phyloP scores from a whole-genome alignment of 2,113 vertebrate species.

The Sialia sialis region DNA sequence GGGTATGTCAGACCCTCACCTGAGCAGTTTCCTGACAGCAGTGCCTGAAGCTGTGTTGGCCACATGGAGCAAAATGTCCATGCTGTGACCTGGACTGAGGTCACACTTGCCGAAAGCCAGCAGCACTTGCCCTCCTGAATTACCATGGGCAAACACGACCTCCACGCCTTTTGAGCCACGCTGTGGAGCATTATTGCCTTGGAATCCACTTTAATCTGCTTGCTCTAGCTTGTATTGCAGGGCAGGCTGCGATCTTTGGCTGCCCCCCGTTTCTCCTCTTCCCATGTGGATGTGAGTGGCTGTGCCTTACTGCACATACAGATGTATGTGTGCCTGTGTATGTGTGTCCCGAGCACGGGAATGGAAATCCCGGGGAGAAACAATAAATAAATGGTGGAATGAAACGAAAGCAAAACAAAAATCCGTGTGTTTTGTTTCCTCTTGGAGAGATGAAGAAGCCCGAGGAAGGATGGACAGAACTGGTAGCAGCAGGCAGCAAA shows the following conservation, averaged over 20 bases:
- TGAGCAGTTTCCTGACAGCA: background rate
- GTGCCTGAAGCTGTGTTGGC: background rate
- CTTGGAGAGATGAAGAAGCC: background rate
- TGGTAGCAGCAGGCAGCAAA: background rate
- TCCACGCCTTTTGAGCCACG: background rate
- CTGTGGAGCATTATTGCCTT: background rate
- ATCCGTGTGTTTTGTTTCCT: background rate
- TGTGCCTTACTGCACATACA: slow-evolving; percentile 14
- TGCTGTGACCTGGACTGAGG: rapidly evolving
- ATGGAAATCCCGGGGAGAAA: background rate
- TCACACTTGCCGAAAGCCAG: background rate
- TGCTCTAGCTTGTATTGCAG: slow-evolving; percentile 1
- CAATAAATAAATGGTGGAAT: slow-evolving; percentile 2
- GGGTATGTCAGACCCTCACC: background rate
- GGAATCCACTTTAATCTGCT: slow-evolving; percentile 12
- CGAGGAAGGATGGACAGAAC: background rate
- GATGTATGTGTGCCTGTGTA: background rate
- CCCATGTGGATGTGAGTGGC: background rate
- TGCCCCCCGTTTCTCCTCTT: background rate
- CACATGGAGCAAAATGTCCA: background rate
- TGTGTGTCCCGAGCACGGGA: background rate
- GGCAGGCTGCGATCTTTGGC: background rate
- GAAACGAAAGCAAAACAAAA: background rate
- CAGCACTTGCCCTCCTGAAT: rapidly evolving
- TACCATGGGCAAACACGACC: background rate